These are phyloP conservation scores for Salvelinus alpinus DNA, from an alignment of 2,113 vertebrate genomes.

Conservation along the genomic window DNA sequence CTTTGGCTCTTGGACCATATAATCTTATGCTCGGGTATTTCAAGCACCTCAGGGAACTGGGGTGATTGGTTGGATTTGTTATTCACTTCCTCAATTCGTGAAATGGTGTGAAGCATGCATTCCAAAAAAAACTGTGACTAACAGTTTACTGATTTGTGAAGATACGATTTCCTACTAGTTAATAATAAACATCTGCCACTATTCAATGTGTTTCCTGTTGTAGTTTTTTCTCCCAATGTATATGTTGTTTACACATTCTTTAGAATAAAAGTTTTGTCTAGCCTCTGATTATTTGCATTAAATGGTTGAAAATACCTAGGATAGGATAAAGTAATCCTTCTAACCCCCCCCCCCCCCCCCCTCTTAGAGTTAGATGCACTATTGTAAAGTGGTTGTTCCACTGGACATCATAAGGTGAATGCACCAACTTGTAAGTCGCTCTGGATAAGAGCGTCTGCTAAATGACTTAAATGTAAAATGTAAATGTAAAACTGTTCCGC, in stretches of 20 bases:
- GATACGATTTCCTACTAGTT: constrained; percentile 24
- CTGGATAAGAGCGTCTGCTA: too few relatives aligned
- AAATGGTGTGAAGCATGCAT: constrained; percentile 55
- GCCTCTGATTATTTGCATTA: background rate
- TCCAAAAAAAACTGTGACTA: constrained; percentile 10
- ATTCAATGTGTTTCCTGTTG: background rate
- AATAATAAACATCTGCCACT: constrained; percentile 19
- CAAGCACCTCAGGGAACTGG: constrained; percentile 30
- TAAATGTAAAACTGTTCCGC: background rate
- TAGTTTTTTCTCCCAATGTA: background rate
- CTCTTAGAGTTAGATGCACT: too few relatives aligned
- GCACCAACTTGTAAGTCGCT: too few relatives aligned
- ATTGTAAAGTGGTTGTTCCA: too few relatives aligned
- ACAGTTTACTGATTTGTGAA: constrained; percentile 41
- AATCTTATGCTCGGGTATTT: constrained; percentile 51
- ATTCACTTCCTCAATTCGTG: constrained; percentile 35
- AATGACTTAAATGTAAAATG: too few relatives aligned
- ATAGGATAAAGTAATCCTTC: too few relatives aligned
- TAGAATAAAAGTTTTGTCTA: too few relatives aligned
- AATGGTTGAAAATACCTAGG: too few relatives aligned
- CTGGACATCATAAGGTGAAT: too few relatives aligned
- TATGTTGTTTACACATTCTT: background rate
- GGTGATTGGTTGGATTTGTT: constrained; percentile 17
- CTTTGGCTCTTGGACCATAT: constrained; percentile 25
- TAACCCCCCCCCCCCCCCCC: too few relatives aligned